Percentiles rank a stretch among this genome's conserved stretches.
phyloP scores from a whole-genome alignment of 2,113 vertebrate genomes.

The Alectura lathami region DNA sequence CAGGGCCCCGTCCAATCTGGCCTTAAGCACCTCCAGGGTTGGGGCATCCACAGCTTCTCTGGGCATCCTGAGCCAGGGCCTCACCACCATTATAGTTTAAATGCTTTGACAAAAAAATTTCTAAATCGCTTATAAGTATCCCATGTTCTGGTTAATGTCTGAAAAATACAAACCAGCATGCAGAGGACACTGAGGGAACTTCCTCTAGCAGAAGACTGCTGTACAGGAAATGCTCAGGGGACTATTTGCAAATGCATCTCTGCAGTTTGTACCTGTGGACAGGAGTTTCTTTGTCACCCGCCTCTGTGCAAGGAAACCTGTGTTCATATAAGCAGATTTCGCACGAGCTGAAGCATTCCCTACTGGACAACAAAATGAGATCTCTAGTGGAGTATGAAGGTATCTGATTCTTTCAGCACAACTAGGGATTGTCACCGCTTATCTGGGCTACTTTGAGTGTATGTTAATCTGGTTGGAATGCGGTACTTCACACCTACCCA shows the following conservation, averaged over 20 bases:
- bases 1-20: not conserved
- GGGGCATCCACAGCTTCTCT: not conserved
- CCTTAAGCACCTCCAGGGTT: not conserved
- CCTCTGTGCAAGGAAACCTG: rapidly evolving
- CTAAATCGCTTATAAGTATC: not conserved
- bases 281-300: not conserved
- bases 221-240: too few species aligned
- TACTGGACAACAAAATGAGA: not conserved
- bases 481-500: not conserved
- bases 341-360: not conserved
- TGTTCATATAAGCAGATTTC: not conserved
- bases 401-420: not conserved
- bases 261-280: not conserved
- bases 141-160: too few species aligned
- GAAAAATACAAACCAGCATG: too few species aligned
- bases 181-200: rapidly evolving
- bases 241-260: not conserved
- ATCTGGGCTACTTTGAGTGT: not conserved
- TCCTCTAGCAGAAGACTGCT: not conserved
- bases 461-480: not conserved
- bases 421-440: not conserved
- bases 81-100: not conserved
- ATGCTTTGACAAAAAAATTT: not conserved
- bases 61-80: not conserved
- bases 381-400: not conserved